These are phyloP conservation scores for Napeogenes sylphis DNA, from an alignment of 2,888 invertebrate genomes.

Conservation along the genomic window DNA sequence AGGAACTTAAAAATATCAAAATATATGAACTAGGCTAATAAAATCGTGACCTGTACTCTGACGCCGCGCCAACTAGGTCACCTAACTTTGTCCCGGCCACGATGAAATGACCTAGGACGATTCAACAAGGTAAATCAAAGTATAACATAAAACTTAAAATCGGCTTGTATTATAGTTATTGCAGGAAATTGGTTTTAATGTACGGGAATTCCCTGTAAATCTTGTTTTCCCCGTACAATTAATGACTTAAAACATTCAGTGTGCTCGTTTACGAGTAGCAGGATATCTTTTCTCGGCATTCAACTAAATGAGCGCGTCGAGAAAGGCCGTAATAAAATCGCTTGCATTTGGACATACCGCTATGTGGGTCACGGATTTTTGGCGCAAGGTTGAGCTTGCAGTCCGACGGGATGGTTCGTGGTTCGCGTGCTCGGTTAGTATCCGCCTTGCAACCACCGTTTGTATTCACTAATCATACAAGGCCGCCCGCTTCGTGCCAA, in stretches of 20 bases:
- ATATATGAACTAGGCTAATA: slow-evolving; percentile 15
- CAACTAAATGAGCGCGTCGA: slow-evolving; percentile 25
- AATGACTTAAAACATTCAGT: slow-evolving; percentile 17
- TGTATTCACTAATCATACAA: slow-evolving; percentile 65
- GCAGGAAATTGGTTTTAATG: neutral
- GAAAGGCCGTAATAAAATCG: slow-evolving; percentile 57
- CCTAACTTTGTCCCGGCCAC: slow-evolving; percentile 60
- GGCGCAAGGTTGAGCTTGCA: slow-evolving; percentile 71
- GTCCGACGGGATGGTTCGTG: slow-evolving; percentile 42
- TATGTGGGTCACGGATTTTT: slow-evolving; percentile 74
- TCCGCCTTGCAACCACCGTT: slow-evolving; percentile 63
- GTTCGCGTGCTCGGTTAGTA: slow-evolving; percentile 55
- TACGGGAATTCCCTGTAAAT: slow-evolving; percentile 14
- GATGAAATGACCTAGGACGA: slow-evolving; percentile 33
- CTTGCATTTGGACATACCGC: slow-evolving; percentile 63
- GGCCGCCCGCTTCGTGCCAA: slow-evolving; percentile 57
- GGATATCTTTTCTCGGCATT: slow-evolving; percentile 26
- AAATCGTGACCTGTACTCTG: slow-evolving; percentile 41
- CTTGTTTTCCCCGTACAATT: slow-evolving; percentile 12
- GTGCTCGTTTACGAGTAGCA: slow-evolving; percentile 14
- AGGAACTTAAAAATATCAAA: neutral
- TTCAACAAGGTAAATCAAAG: slow-evolving; percentile 1
- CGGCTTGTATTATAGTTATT: slow-evolving; percentile 1
- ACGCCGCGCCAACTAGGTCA: slow-evolving; percentile 63
- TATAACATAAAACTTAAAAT: slow-evolving; percentile 2